Evolutionary conservation across 1,140 invertebrate species (phyloP), one percentile per base, ranked within the genome.

Genomic region (Dysdera silvatica): DNA sequence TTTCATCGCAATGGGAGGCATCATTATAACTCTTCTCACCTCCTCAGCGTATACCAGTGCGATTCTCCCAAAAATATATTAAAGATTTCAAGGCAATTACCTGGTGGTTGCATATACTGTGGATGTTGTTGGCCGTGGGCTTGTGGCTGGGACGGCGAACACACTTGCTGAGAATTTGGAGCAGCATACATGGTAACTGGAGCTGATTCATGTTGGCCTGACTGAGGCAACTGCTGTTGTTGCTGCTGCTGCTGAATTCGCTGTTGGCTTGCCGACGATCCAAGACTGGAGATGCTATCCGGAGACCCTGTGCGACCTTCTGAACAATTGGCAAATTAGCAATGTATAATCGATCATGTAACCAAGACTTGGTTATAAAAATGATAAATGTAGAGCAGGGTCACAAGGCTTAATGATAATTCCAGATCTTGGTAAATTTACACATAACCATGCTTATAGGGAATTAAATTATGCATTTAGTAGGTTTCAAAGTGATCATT

Each of bases 281-380:
- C 61, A n/a, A 58, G 47, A 23, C 62, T 64, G 16, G 62, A 64
- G 20, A 64, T 64, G 23, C 62, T 64, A 24, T 68, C 67, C 14
- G 67, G 67, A 40, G 65, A 63, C 8, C 67, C 67, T 33, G 59
- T 43, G 18, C 67, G 32, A 14, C 41, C 65, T 35, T 68, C 67
- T 59, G 43, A 49, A n/a, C n/a, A n/a, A n/a, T n/a, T n/a, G n/a
- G n/a, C n/a, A n/a, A n/a, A n/a, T n/a, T n/a, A n/a, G n/a, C n/a
- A n/a, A n/a, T n/a, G n/a, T n/a, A n/a, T n/a, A n/a, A n/a, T n/a
- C n/a, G n/a, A n/a, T n/a, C n/a, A n/a, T n/a, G n/a, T n/a, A n/a
- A n/a, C n/a, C n/a, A n/a, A n/a, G n/a, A n/a, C n/a, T n/a, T n/a
- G n/a, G n/a, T n/a, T n/a, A n/a, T n/a, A n/a, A n/a, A n/a, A n/a